Percentiles rank a stretch among this genome's conserved stretches.
These are phyloP conservation scores for Stratiolaelaps scimitus DNA, from an alignment of 1,140 invertebrate genomes.

Conservation along the genomic window DNA sequence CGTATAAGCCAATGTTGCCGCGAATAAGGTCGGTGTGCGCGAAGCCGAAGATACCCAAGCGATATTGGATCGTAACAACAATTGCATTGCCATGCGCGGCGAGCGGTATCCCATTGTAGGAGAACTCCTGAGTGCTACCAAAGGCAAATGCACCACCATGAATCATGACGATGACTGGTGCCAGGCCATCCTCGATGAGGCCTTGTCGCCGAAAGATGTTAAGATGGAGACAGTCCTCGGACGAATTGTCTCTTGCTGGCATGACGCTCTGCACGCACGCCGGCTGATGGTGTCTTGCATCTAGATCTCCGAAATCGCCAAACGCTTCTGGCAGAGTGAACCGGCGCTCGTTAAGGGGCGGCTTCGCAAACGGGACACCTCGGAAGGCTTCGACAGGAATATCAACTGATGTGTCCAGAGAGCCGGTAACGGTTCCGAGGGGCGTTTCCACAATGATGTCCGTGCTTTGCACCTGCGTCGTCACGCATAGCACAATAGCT, in stretches of 20 bases:
- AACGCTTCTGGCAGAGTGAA: not conserved
- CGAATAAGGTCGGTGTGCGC: not conserved
- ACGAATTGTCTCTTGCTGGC: not conserved
- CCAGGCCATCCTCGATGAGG: not conserved
- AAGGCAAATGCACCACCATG: not conserved
- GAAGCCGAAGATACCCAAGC: slow-evolving; percentile 12
- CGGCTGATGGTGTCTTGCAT: not conserved
- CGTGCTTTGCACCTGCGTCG: too few relatives aligned
- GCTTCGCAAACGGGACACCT: not conserved
- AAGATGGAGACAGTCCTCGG: slow-evolving; percentile 15
- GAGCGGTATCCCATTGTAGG: not conserved
- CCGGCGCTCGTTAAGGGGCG: not conserved
- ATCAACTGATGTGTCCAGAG: not conserved
- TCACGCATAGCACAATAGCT: too few relatives aligned
- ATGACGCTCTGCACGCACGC: not conserved
- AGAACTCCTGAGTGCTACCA: not conserved
- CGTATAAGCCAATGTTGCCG: slow-evolving; percentile 46
- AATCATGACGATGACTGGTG: not conserved
- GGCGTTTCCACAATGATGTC: too few relatives aligned
- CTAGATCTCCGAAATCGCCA: not conserved
- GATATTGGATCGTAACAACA: not conserved
- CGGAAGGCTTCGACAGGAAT: not conserved
- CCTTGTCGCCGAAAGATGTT: slow-evolving; percentile 2
- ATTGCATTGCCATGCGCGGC: not conserved
- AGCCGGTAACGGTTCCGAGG: not conserved